Evolutionary conservation across 2,797 vertebrate genomes (phyloP).

Genomic region (Geotrypetes seraphini): DNA sequence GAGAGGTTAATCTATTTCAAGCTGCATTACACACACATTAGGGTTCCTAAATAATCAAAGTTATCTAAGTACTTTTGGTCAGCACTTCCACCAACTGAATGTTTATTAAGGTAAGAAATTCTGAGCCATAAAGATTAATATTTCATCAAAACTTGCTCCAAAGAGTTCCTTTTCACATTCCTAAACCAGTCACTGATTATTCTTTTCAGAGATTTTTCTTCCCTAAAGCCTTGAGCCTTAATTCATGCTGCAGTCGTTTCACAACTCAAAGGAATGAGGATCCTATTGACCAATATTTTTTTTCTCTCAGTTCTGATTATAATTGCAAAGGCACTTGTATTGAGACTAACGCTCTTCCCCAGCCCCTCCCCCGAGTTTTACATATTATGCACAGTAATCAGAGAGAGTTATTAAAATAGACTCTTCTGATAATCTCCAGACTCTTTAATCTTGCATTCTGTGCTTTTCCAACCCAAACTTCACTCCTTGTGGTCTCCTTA

Average conservation of each 20-base stretch:
- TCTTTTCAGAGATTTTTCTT: slow-evolving; percentile 27
- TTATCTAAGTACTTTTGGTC: no score
- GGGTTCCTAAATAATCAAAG: no score
- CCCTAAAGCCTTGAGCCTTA: slow-evolving; percentile 19
- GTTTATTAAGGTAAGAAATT: no score
- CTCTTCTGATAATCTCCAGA: slow-evolving; percentile 43
- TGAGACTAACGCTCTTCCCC: slow-evolving; percentile 29
- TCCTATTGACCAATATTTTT: slow-evolving; percentile 39
- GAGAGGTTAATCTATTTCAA: no score
- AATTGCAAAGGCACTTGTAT: slow-evolving; percentile 35
- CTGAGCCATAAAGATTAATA: no score
- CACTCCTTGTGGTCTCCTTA: slow-evolving; percentile 24
- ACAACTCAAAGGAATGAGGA: slow-evolving; percentile 17
- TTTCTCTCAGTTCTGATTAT: slow-evolving; percentile 39
- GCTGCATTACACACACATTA: no score
- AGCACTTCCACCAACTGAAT: no score
- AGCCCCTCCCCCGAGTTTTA: slow-evolving; percentile 19
- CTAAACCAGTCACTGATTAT: slow-evolving; percentile 17
- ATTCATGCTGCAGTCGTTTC: slow-evolving; percentile 28
- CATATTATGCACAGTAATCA: slow-evolving; percentile 28
- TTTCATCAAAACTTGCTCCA: no score
- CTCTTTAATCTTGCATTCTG: slow-evolving; percentile 40
- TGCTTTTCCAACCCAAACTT: slow-evolving; percentile 43
- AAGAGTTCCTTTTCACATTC: slow-evolving; percentile 4
- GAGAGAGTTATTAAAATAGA: slow-evolving; percentile 42